A percentile compares a stretch with the other conserved stretches of the same genome.
Evolutionary conservation across 2,888 invertebrate species (phyloP).

Genomic region (Dermolepida albohirtum): DNA sequence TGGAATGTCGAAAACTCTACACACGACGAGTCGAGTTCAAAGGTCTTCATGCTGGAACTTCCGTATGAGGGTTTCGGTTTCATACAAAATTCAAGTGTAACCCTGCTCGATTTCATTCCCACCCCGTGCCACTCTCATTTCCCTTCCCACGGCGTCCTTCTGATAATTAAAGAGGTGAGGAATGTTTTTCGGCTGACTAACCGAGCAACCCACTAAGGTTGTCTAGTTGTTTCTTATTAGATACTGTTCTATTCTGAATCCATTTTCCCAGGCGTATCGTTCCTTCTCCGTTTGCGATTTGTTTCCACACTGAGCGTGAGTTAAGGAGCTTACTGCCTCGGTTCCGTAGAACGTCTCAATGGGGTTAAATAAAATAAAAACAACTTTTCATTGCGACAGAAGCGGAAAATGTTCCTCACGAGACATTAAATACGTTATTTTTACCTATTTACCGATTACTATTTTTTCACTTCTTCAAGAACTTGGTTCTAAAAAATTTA

Average conservation of each 20-base stretch:
- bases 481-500: neutral
- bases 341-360: conserved; percentile 50
- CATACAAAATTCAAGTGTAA: conserved; percentile 51
- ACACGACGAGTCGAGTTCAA: conserved; percentile 48
- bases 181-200: conserved; percentile 39
- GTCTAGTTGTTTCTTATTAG: conserved; percentile 37
- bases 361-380: conserved; percentile 58
- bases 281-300: conserved; percentile 47
- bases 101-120: conserved; percentile 17
- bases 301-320: conserved; percentile 48
- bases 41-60: conserved; percentile 48
- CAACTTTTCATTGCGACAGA: conserved; percentile 58
- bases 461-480: neutral
- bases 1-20: conserved; percentile 50
- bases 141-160: conserved; percentile 41
- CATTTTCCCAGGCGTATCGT: conserved; percentile 47
- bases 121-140: conserved; percentile 47
- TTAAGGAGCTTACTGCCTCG: conserved; percentile 52
- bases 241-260: conserved; percentile 38
- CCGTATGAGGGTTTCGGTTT: conserved; percentile 52
- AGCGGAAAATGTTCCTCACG: conserved; percentile 52
- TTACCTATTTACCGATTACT: conserved; percentile 21
- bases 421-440: conserved; percentile 38
- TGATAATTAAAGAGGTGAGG: conserved; percentile 50
- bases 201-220: conserved; percentile 8